Percentiles rank a stretch among this genome's conserved stretches.
These are phyloP conservation scores for Coelogynopora nodosa DNA, from an alignment of 2,888 invertebrate species.

Conservation along the genomic window DNA sequence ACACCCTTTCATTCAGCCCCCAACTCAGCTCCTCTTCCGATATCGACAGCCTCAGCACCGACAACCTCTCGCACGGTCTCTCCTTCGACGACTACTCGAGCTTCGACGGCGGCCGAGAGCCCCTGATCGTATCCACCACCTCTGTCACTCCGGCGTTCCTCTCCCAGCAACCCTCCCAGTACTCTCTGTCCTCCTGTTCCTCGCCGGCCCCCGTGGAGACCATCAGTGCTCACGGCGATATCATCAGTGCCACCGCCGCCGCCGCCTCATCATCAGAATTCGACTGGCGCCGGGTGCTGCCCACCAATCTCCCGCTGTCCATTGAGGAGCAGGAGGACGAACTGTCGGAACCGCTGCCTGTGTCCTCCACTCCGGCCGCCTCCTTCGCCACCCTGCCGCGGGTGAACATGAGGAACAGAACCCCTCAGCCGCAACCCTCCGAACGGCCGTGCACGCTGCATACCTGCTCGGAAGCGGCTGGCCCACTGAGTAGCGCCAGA, in stretches of 20 bases:
- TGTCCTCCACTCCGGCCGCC: not conserved
- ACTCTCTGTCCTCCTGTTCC: not conserved
- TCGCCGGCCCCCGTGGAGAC: not conserved
- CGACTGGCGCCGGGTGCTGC: not conserved
- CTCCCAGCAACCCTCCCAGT: not conserved
- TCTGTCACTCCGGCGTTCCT: not conserved
- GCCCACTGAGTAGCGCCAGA: not conserved
- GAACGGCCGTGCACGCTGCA: not conserved
- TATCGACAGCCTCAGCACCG: not conserved
- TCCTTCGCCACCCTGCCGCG: conserved; percentile 4
- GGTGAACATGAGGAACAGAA: not conserved
- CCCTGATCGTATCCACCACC: not conserved
- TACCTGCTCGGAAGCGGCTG: not conserved
- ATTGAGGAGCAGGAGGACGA: conserved; percentile 5
- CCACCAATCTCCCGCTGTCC: not conserved
- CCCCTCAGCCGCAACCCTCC: not conserved
- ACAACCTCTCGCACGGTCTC: not conserved
- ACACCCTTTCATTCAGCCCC: not conserved
- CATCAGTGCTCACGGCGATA: not conserved
- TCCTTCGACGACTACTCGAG: not conserved
- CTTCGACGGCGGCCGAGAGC: not conserved
- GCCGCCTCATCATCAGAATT: not conserved
- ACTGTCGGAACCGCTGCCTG: not conserved
- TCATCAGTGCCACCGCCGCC: not conserved
- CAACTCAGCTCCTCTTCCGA: not conserved